phyloP scores from a whole-genome alignment of 1,140 invertebrate species.

The Aphaenogaster ashmeadi region DNA sequence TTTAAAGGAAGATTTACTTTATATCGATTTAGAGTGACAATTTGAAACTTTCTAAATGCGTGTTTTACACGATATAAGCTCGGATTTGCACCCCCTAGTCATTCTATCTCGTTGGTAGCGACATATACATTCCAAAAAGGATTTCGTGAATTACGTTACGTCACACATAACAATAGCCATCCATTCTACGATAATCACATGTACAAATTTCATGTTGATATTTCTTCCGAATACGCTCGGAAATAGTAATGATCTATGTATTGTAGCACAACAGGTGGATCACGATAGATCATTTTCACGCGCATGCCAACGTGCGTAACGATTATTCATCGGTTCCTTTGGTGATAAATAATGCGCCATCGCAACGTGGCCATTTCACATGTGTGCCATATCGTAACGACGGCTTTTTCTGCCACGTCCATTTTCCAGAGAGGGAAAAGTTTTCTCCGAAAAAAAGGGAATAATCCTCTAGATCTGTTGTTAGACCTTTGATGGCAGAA shows the following conservation, averaged over 20 bases:
- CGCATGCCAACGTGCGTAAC: background rate
- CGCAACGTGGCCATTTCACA: background rate
- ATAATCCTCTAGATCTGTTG: conserved; percentile 4
- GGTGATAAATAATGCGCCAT: conserved; percentile 26
- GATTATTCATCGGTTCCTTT: background rate
- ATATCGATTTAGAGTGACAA: background rate
- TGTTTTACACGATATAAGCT: background rate
- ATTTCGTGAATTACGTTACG: conserved; percentile 15
- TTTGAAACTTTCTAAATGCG: background rate
- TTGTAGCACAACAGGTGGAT: conserved; percentile 33
- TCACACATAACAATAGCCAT: background rate
- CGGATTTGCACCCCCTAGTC: background rate
- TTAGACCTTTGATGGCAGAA: background rate
- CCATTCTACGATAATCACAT: background rate
- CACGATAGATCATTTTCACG: background rate
- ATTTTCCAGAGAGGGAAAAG: background rate
- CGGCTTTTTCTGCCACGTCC: background rate
- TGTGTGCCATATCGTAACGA: background rate
- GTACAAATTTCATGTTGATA: background rate
- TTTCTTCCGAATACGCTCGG: background rate
- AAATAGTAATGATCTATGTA: background rate
- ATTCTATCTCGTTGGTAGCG: background rate
- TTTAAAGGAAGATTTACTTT: background rate
- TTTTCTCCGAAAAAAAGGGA: background rate
- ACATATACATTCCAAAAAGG: background rate